phyloP scores from a whole-genome alignment of 2,797 vertebrate genomes.

The Melanotaenia boesemani region DNA sequence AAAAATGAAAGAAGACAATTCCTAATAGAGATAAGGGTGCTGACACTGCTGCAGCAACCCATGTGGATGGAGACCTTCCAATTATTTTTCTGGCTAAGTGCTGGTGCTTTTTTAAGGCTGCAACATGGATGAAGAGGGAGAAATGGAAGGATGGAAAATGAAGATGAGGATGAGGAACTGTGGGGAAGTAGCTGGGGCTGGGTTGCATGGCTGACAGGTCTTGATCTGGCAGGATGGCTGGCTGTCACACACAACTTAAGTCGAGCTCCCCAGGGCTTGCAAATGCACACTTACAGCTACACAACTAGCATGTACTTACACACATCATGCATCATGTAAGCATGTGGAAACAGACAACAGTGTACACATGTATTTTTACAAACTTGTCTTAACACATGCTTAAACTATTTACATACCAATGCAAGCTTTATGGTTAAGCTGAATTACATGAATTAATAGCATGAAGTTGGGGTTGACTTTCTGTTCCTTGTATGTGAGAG shows the following conservation, averaged over 20 bases:
- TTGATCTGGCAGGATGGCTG: conserved; percentile 80
- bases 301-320: conserved; percentile 38
- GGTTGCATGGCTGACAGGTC: conserved; percentile 80
- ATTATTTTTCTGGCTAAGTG: conserved; percentile 87
- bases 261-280: conserved; percentile 49
- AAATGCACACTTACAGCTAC: conserved; percentile 34
- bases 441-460: conserved; percentile 17
- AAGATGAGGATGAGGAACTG: conserved; percentile 36
- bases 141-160: conserved; percentile 20
- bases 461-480: conserved; percentile 7
- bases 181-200: conserved; percentile 54
- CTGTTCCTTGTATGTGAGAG: conserved; percentile 12
- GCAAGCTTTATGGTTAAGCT: conserved; percentile 21
- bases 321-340: conserved; percentile 53
- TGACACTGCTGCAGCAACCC: conserved; percentile 79
- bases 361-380: conserved; percentile 34
- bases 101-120: conserved; percentile 79
- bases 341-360: conserved; percentile 43
- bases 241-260: conserved; percentile 74
- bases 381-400: conserved; percentile 29
- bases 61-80: conserved; percentile 80
- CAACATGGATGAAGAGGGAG: conserved; percentile 57
- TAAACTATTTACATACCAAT: conserved; percentile 30
- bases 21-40: conserved; percentile 69
- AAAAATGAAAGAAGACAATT: conserved; percentile 22